Conservation (phyloP, 2,113 vertebrate species). For the Hydrochoerus hydrochaeris region DNA sequence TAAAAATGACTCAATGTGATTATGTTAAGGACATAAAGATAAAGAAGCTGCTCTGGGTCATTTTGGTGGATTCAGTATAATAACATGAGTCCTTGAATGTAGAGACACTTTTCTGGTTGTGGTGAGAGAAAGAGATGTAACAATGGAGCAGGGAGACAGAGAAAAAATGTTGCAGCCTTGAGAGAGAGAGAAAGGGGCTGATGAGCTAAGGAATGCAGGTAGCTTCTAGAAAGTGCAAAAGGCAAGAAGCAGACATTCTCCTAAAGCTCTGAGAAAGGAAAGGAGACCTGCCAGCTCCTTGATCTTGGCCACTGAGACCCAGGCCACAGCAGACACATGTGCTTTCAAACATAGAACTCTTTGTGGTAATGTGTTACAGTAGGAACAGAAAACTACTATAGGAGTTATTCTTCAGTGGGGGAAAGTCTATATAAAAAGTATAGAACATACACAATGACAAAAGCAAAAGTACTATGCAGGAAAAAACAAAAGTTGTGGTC, state of each 20-base stretch:
- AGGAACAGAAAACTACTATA: neutral
- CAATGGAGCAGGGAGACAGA: neutral
- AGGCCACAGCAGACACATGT: neutral
- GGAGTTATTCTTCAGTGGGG: neutral
- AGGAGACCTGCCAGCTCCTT: neutral
- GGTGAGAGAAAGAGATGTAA: neutral
- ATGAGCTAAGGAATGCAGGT: neutral
- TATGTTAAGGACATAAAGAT: neutral
- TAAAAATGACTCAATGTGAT: neutral
- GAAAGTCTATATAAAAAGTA: neutral
- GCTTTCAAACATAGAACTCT: neutral
- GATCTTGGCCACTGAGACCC: neutral
- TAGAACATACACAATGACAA: neutral
- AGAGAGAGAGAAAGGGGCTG: neutral
- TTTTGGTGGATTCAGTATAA: neutral
- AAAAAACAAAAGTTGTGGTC: neutral
- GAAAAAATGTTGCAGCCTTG: neutral
- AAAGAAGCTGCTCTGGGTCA: neutral
- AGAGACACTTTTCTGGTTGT: neutral
- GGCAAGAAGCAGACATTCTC: neutral
- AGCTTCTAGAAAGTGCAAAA: neutral
- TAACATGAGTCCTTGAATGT: neutral
- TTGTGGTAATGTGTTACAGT: neutral
- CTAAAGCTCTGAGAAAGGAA: neutral
- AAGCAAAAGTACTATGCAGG: neutral